Percentiles rank a stretch among this genome's conserved stretches.
Conservation (phyloP, 2,888 invertebrate species). For the Parascotia fuliginaria region DNA sequence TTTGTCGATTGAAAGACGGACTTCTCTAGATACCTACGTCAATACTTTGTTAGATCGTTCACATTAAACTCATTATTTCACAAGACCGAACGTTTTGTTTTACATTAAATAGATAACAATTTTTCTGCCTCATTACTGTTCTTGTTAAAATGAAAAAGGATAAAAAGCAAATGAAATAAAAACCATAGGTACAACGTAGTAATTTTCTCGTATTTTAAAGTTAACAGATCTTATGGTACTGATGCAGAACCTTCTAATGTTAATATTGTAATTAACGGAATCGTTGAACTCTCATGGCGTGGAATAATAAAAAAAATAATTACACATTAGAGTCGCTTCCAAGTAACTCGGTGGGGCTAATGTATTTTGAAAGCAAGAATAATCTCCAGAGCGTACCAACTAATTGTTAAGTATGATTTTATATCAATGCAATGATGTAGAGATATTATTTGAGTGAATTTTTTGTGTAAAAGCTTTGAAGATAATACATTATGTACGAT, state of each 20-base stretch:
- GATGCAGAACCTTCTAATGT: constrained; percentile 69
- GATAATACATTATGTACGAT: too few relatives aligned
- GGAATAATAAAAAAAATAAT: constrained; percentile 76
- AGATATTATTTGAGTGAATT: neutral
- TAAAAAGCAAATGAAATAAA: constrained; percentile 14
- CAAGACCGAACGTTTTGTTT: neutral
- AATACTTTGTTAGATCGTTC: too few relatives aligned
- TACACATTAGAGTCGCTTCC: constrained; percentile 62
- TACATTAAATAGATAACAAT: constrained; percentile 28
- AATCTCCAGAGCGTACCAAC: constrained; percentile 38
- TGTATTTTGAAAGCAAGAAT: constrained; percentile 57
- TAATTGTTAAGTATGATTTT: constrained; percentile 32
- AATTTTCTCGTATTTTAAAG: constrained; percentile 34
- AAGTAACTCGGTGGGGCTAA: constrained; percentile 59
- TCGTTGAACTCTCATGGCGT: constrained; percentile 67
- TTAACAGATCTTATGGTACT: constrained; percentile 50
- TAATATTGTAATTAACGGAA: constrained; percentile 75
- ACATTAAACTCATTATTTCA: neutral
- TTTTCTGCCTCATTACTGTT: constrained; percentile 36
- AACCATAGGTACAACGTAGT: constrained; percentile 1
- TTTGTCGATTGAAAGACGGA: too few relatives aligned
- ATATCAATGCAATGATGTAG: constrained; percentile 14
- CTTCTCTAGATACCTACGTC: too few relatives aligned
- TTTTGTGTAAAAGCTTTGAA: too few relatives aligned
- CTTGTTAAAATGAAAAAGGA: constrained; percentile 12